Evolutionary conservation across 2,113 vertebrate genomes (phyloP).

Genomic region (Cinclus mexicanus): DNA sequence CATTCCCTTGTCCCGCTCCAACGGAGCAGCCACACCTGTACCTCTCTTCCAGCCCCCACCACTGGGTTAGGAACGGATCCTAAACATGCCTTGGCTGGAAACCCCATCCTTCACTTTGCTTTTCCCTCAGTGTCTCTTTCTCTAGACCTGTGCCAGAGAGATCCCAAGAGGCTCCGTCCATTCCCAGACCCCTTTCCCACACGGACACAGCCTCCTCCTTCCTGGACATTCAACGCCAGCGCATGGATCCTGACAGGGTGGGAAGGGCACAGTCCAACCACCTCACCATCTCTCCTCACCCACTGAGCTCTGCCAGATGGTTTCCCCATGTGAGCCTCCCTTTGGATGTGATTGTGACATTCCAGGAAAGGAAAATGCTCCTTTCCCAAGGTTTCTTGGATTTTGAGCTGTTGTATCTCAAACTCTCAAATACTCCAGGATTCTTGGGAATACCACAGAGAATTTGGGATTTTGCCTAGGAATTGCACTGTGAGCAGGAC

Average conservation of each 20-base stretch:
- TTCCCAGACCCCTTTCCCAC: background rate
- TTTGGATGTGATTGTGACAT: background rate
- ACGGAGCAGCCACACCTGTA: fast-evolving
- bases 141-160: background rate
- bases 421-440: background rate
- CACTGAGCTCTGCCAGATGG: background rate
- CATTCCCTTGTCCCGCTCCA: background rate
- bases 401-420: background rate
- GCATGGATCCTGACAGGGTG: background rate
- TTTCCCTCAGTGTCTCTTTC: background rate
- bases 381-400: background rate
- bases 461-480: background rate
- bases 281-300: background rate
- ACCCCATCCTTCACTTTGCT: background rate
- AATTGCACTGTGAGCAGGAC: background rate
- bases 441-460: background rate
- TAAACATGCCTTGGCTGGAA: fast-evolving
- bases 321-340: background rate
- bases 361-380: background rate
- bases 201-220: background rate
- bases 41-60: background rate
- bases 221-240: background rate
- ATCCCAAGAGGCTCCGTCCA: background rate
- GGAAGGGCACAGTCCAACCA: background rate
- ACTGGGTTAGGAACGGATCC: background rate